Percentiles rank a stretch among this genome's conserved stretches.
phyloP scores from a whole-genome alignment of 2,888 invertebrate genomes.

The Epirrita christyi region DNA sequence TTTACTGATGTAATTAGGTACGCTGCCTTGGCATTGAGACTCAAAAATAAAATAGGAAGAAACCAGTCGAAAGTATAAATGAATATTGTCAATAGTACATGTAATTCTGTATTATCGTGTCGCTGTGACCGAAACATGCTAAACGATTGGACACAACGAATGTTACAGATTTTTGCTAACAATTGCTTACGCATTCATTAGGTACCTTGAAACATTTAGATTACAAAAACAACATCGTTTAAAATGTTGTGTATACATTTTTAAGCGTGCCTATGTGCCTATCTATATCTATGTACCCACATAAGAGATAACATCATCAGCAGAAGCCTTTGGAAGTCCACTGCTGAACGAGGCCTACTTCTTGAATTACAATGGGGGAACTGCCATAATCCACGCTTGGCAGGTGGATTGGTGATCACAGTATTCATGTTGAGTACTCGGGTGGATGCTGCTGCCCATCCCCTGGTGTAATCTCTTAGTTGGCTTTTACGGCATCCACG shows the following conservation, averaged over 20 bases:
- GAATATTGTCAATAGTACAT: conserved; percentile 43
- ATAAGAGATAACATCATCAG: too few species aligned
- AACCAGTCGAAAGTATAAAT: conserved; percentile 43
- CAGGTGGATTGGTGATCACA: too few species aligned
- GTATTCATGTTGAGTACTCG: too few species aligned
- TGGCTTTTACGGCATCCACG: too few species aligned
- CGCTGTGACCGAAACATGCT: conserved; percentile 45
- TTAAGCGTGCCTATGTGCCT: too few species aligned
- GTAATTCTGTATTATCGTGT: conserved; percentile 26
- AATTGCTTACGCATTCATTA: conserved; percentile 23
- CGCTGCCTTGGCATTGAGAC: conserved; percentile 59
- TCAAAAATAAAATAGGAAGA: conserved; percentile 55
- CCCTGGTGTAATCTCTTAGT: too few species aligned
- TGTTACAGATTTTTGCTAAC: conserved; percentile 28
- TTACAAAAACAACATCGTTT: not conserved
- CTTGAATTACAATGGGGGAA: too few species aligned
- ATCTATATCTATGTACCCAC: too few species aligned
- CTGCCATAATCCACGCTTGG: too few species aligned
- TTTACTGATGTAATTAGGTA: conserved; percentile 22
- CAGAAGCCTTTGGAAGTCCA: too few species aligned
- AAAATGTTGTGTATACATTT: not conserved
- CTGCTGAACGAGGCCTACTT: too few species aligned
- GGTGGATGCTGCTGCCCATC: too few species aligned
- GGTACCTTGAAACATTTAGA: conserved; percentile 15
- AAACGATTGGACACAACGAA: conserved; percentile 48